Conservation (phyloP, 2,113 vertebrate species). For the Rhineura floridana region DNA sequence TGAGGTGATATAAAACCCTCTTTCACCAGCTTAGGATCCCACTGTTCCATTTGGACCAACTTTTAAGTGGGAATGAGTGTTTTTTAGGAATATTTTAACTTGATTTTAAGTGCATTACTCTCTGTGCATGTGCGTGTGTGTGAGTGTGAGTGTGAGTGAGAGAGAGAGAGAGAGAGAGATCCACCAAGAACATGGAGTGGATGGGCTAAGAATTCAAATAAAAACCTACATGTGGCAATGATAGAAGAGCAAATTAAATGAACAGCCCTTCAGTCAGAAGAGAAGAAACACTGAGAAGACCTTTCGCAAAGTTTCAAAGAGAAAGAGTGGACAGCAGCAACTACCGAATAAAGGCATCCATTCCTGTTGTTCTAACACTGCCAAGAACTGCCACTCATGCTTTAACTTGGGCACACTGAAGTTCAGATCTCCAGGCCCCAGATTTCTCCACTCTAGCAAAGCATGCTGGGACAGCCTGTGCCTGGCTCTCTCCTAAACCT, state of each 20-base stretch:
- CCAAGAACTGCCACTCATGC: background rate
- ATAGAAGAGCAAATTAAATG: background rate
- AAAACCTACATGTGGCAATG: background rate
- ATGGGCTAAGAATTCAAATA: background rate
- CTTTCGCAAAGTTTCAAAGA: background rate
- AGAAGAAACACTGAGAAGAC: background rate
- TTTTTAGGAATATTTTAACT: background rate
- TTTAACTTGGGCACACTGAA: background rate
- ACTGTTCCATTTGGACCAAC: background rate
- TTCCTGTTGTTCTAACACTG: background rate
- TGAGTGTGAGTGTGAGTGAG: background rate
- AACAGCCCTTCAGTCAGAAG: background rate
- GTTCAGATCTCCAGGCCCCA: background rate
- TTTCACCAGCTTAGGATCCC: too few relatives aligned
- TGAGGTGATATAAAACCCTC: too few relatives aligned
- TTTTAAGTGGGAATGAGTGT: background rate
- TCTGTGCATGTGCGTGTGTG: background rate
- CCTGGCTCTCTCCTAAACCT: conserved; percentile 63
- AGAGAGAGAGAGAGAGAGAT: background rate
- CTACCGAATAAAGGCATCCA: rapidly evolving
- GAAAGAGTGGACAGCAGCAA: rapidly evolving
- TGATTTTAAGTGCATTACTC: background rate
- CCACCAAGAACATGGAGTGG: background rate
- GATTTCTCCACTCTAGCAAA: background rate
- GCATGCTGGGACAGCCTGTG: background rate